Conservation (phyloP, 2,888 invertebrate species). For the Tenthredo livida region DNA sequence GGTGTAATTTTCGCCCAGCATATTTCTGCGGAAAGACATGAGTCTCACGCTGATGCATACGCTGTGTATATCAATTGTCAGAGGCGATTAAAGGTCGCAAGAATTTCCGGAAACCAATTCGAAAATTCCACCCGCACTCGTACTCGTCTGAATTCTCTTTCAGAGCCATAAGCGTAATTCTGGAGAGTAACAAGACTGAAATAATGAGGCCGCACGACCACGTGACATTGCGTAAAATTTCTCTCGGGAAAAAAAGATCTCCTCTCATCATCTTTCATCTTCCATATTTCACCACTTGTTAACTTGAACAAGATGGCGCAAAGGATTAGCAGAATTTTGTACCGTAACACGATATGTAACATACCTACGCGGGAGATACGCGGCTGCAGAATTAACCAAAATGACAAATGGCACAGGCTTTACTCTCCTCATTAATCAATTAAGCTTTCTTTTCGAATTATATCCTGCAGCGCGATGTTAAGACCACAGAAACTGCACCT, state of each 20-base stretch:
- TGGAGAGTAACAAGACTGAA: background rate
- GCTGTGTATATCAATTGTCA: background rate
- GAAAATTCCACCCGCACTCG: background rate
- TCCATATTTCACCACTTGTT: background rate
- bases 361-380: background rate
- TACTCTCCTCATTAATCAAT: background rate
- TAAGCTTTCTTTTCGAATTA: conserved; percentile 13
- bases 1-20: background rate
- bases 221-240: background rate
- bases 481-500: background rate
- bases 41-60: background rate
- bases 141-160: background rate
- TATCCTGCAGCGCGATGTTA: background rate
- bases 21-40: background rate
- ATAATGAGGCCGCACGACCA: conserved; percentile 7
- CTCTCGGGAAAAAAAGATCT: background rate
- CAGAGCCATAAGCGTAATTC: background rate
- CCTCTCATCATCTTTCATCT: background rate
- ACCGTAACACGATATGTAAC: background rate
- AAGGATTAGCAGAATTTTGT: background rate
- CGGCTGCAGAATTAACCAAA: background rate
- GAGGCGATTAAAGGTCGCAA: background rate
- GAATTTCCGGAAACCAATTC: background rate
- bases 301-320: background rate
- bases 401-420: conserved; percentile 1